These are phyloP conservation scores for Acanthococcus lagerstroemiae DNA, from an alignment of 2,888 invertebrate genomes.

Conservation along the genomic window DNA sequence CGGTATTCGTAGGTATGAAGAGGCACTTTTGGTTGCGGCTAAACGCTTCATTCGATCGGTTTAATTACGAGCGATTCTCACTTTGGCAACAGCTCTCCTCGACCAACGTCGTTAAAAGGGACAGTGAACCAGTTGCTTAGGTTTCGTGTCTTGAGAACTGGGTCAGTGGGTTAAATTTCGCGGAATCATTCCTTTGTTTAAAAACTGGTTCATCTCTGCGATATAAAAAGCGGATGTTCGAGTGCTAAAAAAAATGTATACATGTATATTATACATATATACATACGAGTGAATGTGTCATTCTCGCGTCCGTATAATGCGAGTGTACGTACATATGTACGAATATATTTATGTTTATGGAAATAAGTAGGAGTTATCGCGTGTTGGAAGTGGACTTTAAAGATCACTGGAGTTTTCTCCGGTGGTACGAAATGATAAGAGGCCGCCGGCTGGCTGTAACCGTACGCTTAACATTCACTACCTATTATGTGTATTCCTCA, in stretches of 20 bases:
- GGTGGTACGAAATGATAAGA: no score
- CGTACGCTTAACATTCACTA: no score
- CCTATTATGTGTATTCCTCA: no score
- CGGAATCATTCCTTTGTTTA: conserved; percentile 12
- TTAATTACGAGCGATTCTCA: neutral
- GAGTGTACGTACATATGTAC: no score
- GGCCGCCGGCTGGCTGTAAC: no score
- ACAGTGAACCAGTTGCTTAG: conserved; percentile 20
- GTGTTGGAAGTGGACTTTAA: no score
- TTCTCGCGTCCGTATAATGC: no score
- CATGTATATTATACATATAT: neutral
- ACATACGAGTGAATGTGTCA: neutral
- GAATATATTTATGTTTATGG: no score
- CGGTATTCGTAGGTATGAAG: no score
- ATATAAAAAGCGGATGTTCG: neutral
- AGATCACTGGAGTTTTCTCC: no score
- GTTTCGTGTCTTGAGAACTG: conserved; percentile 16
- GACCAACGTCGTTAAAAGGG: conserved; percentile 11
- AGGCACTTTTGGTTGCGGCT: no score
- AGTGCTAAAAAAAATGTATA: neutral
- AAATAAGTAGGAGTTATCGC: no score
- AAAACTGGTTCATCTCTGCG: conserved; percentile 16
- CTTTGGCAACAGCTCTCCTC: conserved; percentile 6
- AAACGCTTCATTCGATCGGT: neutral
- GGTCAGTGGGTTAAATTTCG: conserved; percentile 23